Evolutionary conservation across 2,888 invertebrate genomes (phyloP), one percentile per base, ranked within the genome.

Genomic region (Tenthredo notha): DNA sequence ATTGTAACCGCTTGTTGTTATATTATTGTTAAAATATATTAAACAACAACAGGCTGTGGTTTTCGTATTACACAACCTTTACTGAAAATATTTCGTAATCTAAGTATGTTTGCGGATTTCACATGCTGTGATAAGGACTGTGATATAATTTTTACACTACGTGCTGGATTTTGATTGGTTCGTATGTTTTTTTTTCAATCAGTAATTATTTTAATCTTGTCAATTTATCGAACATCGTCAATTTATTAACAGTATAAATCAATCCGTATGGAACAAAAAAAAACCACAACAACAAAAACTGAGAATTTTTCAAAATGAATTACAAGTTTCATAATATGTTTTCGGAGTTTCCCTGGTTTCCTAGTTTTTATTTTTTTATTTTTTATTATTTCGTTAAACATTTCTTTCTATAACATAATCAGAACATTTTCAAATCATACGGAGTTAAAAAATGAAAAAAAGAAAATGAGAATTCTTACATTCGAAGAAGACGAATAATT

Each of bases 71-170:
- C n/a, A 54, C n/a, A 0, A 0, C 25, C 25, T 33, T 4, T 18
- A 7, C 10, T 33, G 18, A 0, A 33, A 33, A 67, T 3, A 67
- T 0, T 2, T 67, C 18, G 33, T 12, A 33, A 43, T 21, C 40
- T 74, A 10, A 25, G 7, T 70, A n/a, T 70, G 37, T n/a, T n/a
- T 74, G 85, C 85, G 86, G 86, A 67, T 86, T 85, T 77, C 77
- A 88, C 86, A 87, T 88, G 87, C 88, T 90, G 89, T 88, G 89
- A 89, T 89, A 89, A 88, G 88, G 85, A 82, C 89, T 89, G 89
- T 89, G 90, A 89, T 88, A 89, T 87, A 87, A 86, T 86, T 87
- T 85, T 33, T 18, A n/a, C 18, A n/a, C n/a, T 21, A 18, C 72
- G 72, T 74, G 43, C 72, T 18, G 40, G 10, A 74, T 74, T 25